These are phyloP conservation scores for Mechanitis mazaeus DNA, from an alignment of 2,888 invertebrate genomes.

Conservation along the genomic window DNA sequence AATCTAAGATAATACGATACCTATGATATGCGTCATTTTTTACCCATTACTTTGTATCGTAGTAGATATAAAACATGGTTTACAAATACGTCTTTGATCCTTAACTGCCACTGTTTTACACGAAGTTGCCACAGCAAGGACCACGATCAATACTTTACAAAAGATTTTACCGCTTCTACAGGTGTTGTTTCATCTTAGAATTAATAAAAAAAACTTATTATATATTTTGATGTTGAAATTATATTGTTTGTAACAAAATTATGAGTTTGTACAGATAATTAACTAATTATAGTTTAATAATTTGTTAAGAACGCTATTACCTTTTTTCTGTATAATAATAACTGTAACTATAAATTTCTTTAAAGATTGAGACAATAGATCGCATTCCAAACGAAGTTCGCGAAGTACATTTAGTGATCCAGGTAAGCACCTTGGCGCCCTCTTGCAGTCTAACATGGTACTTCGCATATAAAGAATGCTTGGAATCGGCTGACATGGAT, in stretches of 20 bases:
- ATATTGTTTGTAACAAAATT: too few relatives aligned
- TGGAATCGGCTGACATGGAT: constrained; percentile 30
- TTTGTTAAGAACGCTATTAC: too few relatives aligned
- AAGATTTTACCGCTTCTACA: neutral
- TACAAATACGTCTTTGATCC: too few relatives aligned
- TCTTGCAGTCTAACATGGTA: constrained; percentile 51
- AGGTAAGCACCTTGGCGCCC: constrained; percentile 43
- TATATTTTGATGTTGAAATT: too few relatives aligned
- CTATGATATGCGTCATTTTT: too few relatives aligned
- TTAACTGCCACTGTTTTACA: neutral
- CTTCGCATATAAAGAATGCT: constrained; percentile 38
- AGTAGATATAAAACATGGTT: too few relatives aligned
- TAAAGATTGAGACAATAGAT: constrained; percentile 31
- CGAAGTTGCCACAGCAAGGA: neutral
- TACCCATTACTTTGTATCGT: too few relatives aligned
- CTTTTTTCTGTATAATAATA: too few relatives aligned
- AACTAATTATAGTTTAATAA: too few relatives aligned
- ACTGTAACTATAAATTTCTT: neutral
- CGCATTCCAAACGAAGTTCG: constrained; percentile 41
- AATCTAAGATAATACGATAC: too few relatives aligned
- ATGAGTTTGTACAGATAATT: too few relatives aligned
- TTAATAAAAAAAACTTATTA: too few relatives aligned
- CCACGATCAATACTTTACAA: neutral
- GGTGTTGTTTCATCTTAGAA: neutral
- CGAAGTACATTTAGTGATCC: constrained; percentile 37